Conservation (phyloP, 1,140 invertebrate genomes). For the Pseudomyrmex pallidus region DNA sequence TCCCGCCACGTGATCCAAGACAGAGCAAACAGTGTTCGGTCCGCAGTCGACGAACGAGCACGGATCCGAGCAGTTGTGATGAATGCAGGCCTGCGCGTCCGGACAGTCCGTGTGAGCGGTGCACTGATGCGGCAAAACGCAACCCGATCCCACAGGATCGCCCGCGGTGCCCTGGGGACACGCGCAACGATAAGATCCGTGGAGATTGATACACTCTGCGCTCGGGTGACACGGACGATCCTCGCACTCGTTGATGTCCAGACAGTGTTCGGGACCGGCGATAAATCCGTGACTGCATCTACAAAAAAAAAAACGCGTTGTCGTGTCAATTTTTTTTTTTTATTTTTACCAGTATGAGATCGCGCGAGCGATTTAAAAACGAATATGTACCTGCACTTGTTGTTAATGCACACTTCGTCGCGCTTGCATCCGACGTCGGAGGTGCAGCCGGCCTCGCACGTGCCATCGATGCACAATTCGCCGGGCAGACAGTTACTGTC, state of each 20-base stretch:
- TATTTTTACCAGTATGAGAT: neutral
- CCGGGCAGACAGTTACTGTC: constrained; percentile 95
- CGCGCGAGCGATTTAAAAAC: neutral
- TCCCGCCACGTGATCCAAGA: constrained; percentile 88
- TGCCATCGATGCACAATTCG: constrained; percentile 94
- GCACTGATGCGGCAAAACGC: constrained; percentile 90
- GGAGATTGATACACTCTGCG: constrained; percentile 91
- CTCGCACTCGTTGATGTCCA: constrained; percentile 92
- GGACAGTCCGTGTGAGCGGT: constrained; percentile 89
- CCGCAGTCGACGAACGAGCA: constrained; percentile 90
- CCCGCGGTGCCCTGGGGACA: constrained; percentile 92
- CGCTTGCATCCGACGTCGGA: constrained; percentile 91
- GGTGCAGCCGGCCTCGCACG: constrained; percentile 93
- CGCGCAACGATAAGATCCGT: constrained; percentile 92
- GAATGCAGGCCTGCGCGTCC: constrained; percentile 89
- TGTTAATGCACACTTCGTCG: constrained; percentile 92
- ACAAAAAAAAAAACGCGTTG: neutral
- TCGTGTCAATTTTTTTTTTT: neutral
- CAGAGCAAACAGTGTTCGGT: constrained; percentile 89
- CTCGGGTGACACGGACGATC: constrained; percentile 92
- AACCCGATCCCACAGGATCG: constrained; percentile 91
- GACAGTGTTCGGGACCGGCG: constrained; percentile 89
- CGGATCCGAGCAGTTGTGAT: constrained; percentile 91
- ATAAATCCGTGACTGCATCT: constrained; percentile 90
- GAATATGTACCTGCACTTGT: constrained; percentile 88